Conservation (phyloP, 2,113 vertebrate genomes). For the Chaetorhynchus papuensis region DNA sequence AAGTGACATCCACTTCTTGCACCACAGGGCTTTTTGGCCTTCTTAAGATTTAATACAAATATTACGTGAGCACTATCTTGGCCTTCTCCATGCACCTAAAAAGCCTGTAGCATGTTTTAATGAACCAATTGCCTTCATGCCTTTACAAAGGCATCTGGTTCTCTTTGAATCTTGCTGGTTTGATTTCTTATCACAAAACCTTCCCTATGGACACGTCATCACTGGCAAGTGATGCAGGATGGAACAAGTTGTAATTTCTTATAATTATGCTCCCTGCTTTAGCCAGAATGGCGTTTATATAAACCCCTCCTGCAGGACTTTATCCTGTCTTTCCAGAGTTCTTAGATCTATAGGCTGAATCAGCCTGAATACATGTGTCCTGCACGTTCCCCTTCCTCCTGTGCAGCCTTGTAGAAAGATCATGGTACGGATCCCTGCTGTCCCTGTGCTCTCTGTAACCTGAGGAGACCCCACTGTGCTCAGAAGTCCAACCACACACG, state of each 20-base stretch:
- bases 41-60: not conserved
- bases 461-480: not conserved
- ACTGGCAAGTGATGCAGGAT: not conserved
- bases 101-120: not conserved
- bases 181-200: not conserved
- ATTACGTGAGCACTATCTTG: fast-evolving
- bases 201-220: not conserved
- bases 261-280: not conserved
- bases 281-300: not conserved
- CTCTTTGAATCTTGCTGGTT: not conserved
- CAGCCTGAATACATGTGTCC: not conserved
- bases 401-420: not conserved
- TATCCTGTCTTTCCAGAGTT: not conserved
- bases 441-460: not conserved
- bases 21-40: not conserved
- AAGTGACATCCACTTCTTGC: not conserved
- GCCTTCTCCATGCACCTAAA: not conserved
- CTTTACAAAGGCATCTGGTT: not conserved
- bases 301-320: not conserved
- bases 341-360: not conserved
- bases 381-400: not conserved
- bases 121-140: not conserved
- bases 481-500: not conserved
- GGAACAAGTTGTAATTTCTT: not conserved
- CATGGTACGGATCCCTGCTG: not conserved